phyloP scores from a whole-genome alignment of 2,113 vertebrate genomes.

The Hepsetus odoe region DNA sequence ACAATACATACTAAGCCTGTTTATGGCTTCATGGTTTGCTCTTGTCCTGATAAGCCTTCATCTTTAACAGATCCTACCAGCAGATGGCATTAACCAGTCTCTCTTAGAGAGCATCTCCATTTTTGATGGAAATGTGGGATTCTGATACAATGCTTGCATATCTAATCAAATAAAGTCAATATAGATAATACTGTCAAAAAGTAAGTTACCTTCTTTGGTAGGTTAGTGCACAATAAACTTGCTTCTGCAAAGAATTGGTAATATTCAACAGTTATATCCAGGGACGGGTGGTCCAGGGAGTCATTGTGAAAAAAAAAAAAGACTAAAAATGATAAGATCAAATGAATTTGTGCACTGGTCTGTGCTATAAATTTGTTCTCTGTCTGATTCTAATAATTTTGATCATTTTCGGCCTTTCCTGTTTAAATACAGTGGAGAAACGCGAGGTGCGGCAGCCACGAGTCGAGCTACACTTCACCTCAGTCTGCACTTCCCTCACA shows the following conservation, averaged over 20 bases:
- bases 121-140: neutral
- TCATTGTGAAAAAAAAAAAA: no score
- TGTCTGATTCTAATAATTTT: no score
- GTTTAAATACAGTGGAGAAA: no score
- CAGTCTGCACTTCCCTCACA: no score
- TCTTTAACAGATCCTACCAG: conserved; percentile 49
- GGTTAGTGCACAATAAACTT: neutral
- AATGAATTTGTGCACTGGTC: no score
- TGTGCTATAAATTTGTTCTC: no score
- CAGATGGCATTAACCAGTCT: conserved; percentile 64
- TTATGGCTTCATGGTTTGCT: neutral
- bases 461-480: no score
- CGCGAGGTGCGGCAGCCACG: no score
- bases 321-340: no score
- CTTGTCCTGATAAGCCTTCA: neutral
- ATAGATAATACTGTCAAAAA: neutral
- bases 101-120: conserved; percentile 7
- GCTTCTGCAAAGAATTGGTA: neutral
- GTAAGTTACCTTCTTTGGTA: neutral
- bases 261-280: conserved; percentile 24
- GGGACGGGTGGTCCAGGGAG: no score
- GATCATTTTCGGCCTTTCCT: no score
- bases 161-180: neutral
- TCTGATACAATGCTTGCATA: conserved; percentile 11
- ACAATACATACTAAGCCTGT: neutral